Evolutionary conservation across 2,797 vertebrate genomes (phyloP), one percentile per base, ranked within the genome.

Genomic region (Harpagifer antarcticus): DNA sequence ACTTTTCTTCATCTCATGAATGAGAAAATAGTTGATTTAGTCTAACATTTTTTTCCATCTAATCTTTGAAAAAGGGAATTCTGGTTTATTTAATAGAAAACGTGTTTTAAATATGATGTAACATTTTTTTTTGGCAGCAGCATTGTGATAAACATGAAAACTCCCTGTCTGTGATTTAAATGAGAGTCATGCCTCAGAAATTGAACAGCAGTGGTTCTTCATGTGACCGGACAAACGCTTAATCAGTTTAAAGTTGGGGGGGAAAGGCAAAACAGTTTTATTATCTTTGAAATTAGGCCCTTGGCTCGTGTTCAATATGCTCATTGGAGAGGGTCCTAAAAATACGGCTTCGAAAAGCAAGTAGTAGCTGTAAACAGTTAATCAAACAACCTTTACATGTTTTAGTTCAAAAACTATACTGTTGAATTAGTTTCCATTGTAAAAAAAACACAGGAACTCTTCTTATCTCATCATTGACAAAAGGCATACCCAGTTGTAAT

Each of bases 111-210:
- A 37, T 37, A 37, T 37, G 33, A 37, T 37, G 33, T 37, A 37
- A 33, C 1, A 27, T 4, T 5, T 5, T 27, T 33, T 7, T 13
- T 59, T 11, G 20, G 20, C 23, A 64, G 1, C 3, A 4, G 33
- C 0, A 3, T 58, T 7, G 12, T 50, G 5, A 43, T 1, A 57
- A 60, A 54, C 16, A 19, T 47, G 37, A 27, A 43, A 13, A 11
- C 0, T 3, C 43, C 15, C 19, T 17, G 58, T 83, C 43, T 78
- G 47, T 7, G 1, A 37, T 40, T 33, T 65, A 80, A 93, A 94
- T 90, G 15, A 76, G 71, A 89, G 83, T 93, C 94, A 94, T 90
- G 89, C 90, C 73, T 86, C 76, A 76, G 63, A 89, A 90, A 93
- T 90, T 90, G 52, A 81, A 65, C 50, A 84, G 84, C 79, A 79